A percentile compares a stretch with the other conserved stretches of the same genome.
These are phyloP conservation scores for Musca vetustissima DNA, from an alignment of 1,140 invertebrate species.

Conservation along the genomic window DNA sequence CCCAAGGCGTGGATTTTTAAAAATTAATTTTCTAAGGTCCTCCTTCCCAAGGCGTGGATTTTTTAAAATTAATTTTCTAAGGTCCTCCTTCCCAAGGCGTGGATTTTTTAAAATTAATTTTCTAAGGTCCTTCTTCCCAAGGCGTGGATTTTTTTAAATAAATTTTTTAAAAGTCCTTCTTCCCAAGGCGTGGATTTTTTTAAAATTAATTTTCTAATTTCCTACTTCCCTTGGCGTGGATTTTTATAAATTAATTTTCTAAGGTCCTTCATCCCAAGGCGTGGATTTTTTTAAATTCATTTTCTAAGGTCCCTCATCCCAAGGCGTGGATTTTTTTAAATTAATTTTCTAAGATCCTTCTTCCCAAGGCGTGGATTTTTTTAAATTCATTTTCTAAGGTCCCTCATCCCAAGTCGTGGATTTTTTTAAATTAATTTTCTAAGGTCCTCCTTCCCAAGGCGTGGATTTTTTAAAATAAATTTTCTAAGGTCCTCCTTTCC, in stretches of 20 bases:
- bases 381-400: slow-evolving; percentile 22
- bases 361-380: not conserved
- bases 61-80: slow-evolving; percentile 18
- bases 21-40: not conserved
- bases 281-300: slow-evolving; percentile 6
- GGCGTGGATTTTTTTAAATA: too few species aligned
- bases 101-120: slow-evolving; percentile 13
- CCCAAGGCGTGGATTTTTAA: too few species aligned
- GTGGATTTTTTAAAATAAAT: too few species aligned
- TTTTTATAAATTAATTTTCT: slow-evolving; percentile 12
- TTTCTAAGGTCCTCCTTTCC: too few species aligned
- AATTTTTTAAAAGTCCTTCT: too few species aligned
- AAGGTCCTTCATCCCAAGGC: not conserved
- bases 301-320: slow-evolving; percentile 6
- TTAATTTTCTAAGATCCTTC: not conserved
- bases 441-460: too few species aligned
- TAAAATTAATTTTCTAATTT: not conserved
- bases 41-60: too few species aligned
- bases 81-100: not conserved
- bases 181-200: too few species aligned
- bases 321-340: not conserved
- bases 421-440: too few species aligned
- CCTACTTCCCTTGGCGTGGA: too few species aligned
- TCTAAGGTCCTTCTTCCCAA: not conserved
- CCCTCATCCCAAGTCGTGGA: not conserved